Percentiles rank a stretch among this genome's conserved stretches.
These are phyloP conservation scores for Nothura maculosa DNA, from an alignment of 2,797 vertebrate species.

Conservation along the genomic window DNA sequence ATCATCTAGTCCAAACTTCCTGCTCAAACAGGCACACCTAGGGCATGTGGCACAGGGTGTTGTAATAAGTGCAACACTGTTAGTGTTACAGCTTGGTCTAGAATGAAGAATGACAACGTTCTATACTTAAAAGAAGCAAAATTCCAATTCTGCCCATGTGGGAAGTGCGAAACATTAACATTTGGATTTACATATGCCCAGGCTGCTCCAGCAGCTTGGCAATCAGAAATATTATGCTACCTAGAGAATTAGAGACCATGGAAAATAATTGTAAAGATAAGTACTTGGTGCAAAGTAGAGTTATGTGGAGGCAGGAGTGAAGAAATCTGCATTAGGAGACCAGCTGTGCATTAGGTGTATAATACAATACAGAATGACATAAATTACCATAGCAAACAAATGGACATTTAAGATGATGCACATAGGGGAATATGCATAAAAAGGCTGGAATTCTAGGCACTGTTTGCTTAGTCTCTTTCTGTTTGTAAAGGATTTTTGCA, in stretches of 20 bases:
- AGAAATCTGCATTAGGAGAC: constrained; percentile 76
- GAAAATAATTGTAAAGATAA: constrained; percentile 57
- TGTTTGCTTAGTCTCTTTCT: not conserved
- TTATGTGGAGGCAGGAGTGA: constrained; percentile 53
- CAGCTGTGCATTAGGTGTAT: constrained; percentile 78
- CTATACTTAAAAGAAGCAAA: not conserved
- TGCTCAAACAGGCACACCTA: too few species aligned
- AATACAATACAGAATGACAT: constrained; percentile 72
- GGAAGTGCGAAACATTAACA: not conserved
- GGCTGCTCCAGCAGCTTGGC: not conserved
- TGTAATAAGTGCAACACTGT: too few species aligned
- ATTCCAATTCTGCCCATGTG: not conserved
- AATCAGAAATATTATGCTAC: constrained; percentile 42
- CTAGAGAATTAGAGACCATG: constrained; percentile 37
- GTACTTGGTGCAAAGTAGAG: constrained; percentile 30
- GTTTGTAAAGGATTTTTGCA: not conserved
- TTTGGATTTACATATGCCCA: constrained; percentile 13
- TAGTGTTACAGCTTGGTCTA: not conserved
- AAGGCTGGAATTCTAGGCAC: not conserved
- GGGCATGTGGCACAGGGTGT: too few species aligned
- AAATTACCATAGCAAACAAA: constrained; percentile 79
- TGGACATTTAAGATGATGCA: constrained; percentile 74
- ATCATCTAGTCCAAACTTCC: too few species aligned
- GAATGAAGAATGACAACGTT: not conserved
- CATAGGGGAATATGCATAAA: constrained; percentile 42